Conservation (phyloP, 2,797 vertebrate species). For the Pseudomugil gertrudae region DNA sequence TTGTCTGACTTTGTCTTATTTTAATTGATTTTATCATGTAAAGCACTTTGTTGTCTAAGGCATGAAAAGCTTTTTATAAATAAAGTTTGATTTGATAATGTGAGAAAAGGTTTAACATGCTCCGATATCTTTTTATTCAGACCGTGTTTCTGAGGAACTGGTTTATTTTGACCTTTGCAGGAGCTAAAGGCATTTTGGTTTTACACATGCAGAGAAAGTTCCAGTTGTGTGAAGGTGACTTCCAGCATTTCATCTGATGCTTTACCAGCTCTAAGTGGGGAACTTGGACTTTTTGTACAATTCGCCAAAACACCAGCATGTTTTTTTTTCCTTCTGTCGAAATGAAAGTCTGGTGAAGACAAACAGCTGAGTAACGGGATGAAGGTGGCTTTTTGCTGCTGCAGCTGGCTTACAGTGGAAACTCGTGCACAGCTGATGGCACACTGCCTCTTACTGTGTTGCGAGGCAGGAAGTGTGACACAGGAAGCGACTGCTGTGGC, state of each 20-base stretch:
- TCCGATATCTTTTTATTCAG: no score
- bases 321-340: not conserved
- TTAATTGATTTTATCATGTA: no score
- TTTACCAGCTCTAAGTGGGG: not conserved
- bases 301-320: slow-evolving; percentile 21
- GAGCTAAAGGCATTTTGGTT: no score
- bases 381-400: slow-evolving; percentile 24
- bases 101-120: no score
- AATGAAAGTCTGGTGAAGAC: slow-evolving; percentile 30
- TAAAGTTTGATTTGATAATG: no score
- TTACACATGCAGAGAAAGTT: no score
- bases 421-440: slow-evolving; percentile 33
- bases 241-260: slow-evolving; percentile 1
- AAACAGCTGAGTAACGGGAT: slow-evolving; percentile 52
- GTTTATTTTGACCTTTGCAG: no score
- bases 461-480: slow-evolving; percentile 72
- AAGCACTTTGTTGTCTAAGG: no score
- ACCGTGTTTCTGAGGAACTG: no score
- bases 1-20: no score
- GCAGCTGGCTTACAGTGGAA: slow-evolving; percentile 28
- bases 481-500: slow-evolving; percentile 67
- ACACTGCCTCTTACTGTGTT: slow-evolving; percentile 41
- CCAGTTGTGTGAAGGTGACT: not conserved
- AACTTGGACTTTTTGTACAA: slow-evolving; percentile 18
- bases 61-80: no score